Evolutionary conservation across 1,140 invertebrate species (phyloP), one percentile per base, ranked within the genome.

Genomic region (Dinothrombium tinctorium): DNA sequence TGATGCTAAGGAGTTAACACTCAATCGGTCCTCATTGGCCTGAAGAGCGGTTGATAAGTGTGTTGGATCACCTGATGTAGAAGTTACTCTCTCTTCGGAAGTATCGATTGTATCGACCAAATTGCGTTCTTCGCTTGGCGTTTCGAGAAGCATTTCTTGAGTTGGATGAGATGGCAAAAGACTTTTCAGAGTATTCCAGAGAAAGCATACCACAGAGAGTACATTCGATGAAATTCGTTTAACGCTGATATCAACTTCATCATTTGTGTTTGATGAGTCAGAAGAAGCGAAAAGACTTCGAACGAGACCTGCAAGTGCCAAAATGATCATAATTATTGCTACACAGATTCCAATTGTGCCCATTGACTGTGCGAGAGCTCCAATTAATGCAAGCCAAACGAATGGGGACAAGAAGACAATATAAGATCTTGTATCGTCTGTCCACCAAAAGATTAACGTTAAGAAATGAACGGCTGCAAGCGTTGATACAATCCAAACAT

Each of bases 1-100:
- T n/a, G n/a, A n/a, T n/a, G n/a, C n/a, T n/a, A n/a, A n/a, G n/a
- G n/a, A n/a, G n/a, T 28, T 40, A n/a, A 6, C 4, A 21, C 11
- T 40, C 21, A 19, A 21, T 42, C 51, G 37, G 31, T 49, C 44
- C 21, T 46, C 41, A 29, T n/a, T 31, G 14, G 21, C 9, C 17
- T n/a, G n/a, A n/a, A n/a, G n/a, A n/a, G n/a, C n/a, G n/a, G n/a
- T n/a, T n/a, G 32, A 40, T 31, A n/a, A 17, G 6, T 38, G 12
- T 14, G n/a, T 23, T 38, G 26, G 4, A 7, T 14, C 7, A 38
- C 23, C 37, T 24, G 37, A 38, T 4, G 9, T n/a, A 11, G 14
- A 24, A 14, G 3, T n/a, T 38, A 25, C 26, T 17, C n/a, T 41
- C 42, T 32, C 31, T 26, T 43, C 33, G 25, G 50, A 33, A 3